Evolutionary conservation across 2,797 vertebrate species (phyloP).

Genomic region (Leptoclinus maculatus): DNA sequence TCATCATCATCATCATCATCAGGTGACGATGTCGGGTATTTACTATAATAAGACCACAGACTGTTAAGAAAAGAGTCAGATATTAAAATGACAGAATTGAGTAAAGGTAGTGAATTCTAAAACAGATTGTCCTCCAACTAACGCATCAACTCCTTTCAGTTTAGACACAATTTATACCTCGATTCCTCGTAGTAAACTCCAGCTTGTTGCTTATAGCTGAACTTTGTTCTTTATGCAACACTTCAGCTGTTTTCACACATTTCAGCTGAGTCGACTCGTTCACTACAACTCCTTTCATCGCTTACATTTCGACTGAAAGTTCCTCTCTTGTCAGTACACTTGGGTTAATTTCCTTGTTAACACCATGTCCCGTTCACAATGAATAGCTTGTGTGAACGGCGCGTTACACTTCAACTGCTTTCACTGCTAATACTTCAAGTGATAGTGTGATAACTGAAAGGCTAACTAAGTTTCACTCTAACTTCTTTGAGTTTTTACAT

Average conservation of each 20-base stretch:
- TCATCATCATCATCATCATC: background rate
- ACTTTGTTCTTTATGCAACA: too few relatives aligned
- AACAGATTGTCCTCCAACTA: background rate
- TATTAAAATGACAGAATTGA: background rate
- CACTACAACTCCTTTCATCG: background rate
- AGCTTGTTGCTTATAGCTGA: too few relatives aligned
- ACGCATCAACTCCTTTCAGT: constrained; percentile 1
- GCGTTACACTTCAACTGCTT: background rate
- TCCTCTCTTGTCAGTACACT: too few relatives aligned
- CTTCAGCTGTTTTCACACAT: too few relatives aligned
- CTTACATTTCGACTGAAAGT: background rate
- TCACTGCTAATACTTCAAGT: background rate
- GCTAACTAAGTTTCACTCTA: background rate
- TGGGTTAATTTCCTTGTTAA: too few relatives aligned
- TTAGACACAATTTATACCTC: background rate
- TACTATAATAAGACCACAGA: background rate
- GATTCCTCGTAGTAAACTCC: background rate
- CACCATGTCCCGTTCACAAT: too few relatives aligned
- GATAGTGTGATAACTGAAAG: too few relatives aligned
- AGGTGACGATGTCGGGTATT: background rate
- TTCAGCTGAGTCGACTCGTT: too few relatives aligned
- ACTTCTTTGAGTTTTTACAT: background rate
- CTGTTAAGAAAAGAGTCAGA: background rate
- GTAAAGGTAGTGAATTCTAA: too few relatives aligned
- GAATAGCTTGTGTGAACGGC: too few relatives aligned